phyloP scores from a whole-genome alignment of 2,888 invertebrate species.

The Druceiella hillmani region DNA sequence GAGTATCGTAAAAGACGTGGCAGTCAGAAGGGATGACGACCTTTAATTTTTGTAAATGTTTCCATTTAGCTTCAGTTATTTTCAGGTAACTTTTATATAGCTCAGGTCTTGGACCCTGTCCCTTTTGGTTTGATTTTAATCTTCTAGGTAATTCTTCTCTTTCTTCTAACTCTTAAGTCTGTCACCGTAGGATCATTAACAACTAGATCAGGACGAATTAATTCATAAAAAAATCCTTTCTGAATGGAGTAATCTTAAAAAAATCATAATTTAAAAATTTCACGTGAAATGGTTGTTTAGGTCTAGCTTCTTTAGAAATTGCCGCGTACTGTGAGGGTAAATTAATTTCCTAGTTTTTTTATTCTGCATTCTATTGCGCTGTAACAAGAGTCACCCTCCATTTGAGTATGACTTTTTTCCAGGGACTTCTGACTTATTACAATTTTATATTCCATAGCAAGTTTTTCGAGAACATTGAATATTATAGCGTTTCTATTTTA shows the following conservation, averaged over 20 bases:
- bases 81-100: slow-evolving; percentile 8
- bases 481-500: too few relatives aligned
- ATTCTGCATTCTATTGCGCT: too few relatives aligned
- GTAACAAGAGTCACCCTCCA: too few relatives aligned
- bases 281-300: slow-evolving; percentile 11
- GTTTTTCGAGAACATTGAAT: too few relatives aligned
- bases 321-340: too few relatives aligned
- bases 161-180: slow-evolving; percentile 10
- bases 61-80: slow-evolving; percentile 11
- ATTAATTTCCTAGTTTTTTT: too few relatives aligned
- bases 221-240: slow-evolving; percentile 12
- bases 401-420: too few relatives aligned
- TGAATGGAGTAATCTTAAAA: slow-evolving; percentile 13
- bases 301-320: too few relatives aligned
- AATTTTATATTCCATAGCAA: too few relatives aligned
- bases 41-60: slow-evolving; percentile 13
- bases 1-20: slow-evolving; percentile 12
- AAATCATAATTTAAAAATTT: slow-evolving; percentile 12
- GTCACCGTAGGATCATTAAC: slow-evolving; percentile 14
- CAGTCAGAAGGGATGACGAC: slow-evolving; percentile 12
- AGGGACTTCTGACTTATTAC: too few relatives aligned
- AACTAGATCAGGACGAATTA: slow-evolving; percentile 15
- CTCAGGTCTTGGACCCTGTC: slow-evolving; percentile 8
- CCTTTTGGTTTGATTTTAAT: slow-evolving; percentile 9
- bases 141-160: slow-evolving; percentile 12